phyloP scores from a whole-genome alignment of 2,888 invertebrate genomes.

The Polietes domitor region DNA sequence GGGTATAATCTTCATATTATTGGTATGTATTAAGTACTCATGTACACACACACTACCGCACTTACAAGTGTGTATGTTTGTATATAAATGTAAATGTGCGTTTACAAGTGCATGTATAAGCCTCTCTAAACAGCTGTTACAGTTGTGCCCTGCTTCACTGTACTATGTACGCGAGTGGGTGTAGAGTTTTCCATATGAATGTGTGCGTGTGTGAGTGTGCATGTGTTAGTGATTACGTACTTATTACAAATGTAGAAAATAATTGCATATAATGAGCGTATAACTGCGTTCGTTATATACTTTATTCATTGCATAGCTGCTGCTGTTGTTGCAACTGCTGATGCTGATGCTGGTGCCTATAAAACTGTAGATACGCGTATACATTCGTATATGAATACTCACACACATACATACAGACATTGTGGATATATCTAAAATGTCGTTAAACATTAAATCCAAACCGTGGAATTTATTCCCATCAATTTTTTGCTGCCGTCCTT shows the following conservation, averaged over 20 bases:
- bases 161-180: not conserved
- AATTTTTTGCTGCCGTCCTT: conserved; percentile 7
- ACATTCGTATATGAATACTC: too few species aligned
- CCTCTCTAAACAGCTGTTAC: conserved; percentile 34
- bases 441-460: conserved; percentile 21
- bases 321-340: not conserved
- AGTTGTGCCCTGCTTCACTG: not conserved
- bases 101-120: conserved; percentile 34
- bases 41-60: not conserved
- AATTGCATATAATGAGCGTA: conserved; percentile 42
- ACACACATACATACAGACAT: not conserved
- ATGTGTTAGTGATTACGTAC: conserved; percentile 35
- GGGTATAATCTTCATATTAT: conserved; percentile 14
- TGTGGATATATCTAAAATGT: conserved; percentile 10
- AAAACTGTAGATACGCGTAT: not conserved
- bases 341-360: not conserved
- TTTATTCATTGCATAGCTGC: conserved; percentile 23
- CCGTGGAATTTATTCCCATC: not conserved
- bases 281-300: conserved; percentile 31
- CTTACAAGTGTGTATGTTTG: not conserved
- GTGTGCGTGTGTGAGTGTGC: not conserved
- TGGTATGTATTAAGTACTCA: conserved; percentile 22
- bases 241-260: conserved; percentile 46
- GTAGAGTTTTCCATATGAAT: not conserved
- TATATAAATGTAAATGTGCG: not conserved